Evolutionary conservation across 2,797 vertebrate species (phyloP).

Genomic region (Hypotaenidia okinawae): DNA sequence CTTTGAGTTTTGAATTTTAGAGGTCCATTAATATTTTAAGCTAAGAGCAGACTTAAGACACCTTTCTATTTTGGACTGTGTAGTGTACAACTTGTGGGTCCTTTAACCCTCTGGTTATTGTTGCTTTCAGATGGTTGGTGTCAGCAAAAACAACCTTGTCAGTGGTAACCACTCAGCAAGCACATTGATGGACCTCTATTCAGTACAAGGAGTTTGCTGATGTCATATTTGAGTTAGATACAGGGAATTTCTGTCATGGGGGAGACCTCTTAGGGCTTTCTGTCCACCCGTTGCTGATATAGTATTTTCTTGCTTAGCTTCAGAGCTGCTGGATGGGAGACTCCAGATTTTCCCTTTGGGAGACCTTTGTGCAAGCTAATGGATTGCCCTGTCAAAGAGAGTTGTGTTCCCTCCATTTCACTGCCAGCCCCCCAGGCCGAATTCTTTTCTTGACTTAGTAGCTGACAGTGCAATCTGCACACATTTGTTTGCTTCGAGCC

Average conservation of each 20-base stretch:
- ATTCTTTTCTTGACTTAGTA: background rate
- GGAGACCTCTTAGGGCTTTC: background rate
- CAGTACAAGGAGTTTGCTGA: background rate
- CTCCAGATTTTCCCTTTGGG: background rate
- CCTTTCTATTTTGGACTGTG: background rate
- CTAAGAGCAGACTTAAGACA: background rate
- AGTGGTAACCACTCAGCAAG: background rate
- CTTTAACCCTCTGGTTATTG: background rate
- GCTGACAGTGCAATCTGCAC: background rate
- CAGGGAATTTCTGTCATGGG: background rate
- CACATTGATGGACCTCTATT: background rate
- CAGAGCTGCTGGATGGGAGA: background rate
- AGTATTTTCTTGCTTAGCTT: background rate
- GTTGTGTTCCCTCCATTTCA: background rate
- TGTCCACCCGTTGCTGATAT: background rate
- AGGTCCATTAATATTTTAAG: background rate
- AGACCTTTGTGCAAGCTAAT: background rate
- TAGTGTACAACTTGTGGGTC: too few species aligned
- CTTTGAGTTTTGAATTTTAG: background rate
- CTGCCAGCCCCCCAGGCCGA: background rate
- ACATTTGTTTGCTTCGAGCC: background rate
- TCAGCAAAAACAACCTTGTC: rapidly evolving
- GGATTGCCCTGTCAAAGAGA: background rate
- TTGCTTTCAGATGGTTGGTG: rapidly evolving
- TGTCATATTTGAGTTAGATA: background rate